These are phyloP conservation scores for Choloepus didactylus DNA, from an alignment of 2,797 vertebrate genomes.

Conservation along the genomic window DNA sequence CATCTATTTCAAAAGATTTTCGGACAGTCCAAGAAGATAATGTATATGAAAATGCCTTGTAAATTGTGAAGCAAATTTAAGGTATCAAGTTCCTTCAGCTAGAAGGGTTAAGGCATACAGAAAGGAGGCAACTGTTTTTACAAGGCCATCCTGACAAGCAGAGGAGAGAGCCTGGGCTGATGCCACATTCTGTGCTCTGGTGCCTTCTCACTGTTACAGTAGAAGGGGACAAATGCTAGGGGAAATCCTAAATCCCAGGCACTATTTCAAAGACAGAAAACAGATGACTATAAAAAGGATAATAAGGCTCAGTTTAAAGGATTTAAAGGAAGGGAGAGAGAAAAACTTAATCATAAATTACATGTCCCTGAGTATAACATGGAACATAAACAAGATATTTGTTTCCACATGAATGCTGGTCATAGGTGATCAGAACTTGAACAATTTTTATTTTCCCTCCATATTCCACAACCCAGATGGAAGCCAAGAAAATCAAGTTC, in stretches of 20 bases:
- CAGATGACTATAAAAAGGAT: neutral
- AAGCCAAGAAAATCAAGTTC: slow-evolving; percentile 58
- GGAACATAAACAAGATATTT: neutral
- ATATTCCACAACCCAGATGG: neutral
- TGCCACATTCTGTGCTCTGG: neutral
- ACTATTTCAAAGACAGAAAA: slow-evolving; percentile 48
- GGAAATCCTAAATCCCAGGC: slow-evolving; percentile 19
- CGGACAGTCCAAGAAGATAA: neutral
- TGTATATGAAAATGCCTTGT: neutral
- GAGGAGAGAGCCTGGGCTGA: neutral
- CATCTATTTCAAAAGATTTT: neutral
- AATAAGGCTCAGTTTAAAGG: slow-evolving; percentile 19
- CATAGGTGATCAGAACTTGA: neutral
- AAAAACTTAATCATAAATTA: slow-evolving; percentile 20
- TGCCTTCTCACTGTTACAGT: neutral
- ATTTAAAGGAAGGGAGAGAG: neutral
- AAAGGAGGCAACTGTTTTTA: neutral
- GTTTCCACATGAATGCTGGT: slow-evolving; percentile 26
- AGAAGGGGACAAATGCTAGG: slow-evolving; percentile 18
- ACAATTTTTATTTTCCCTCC: neutral
- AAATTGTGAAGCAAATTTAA: slow-evolving; percentile 45
- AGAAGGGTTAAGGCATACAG: neutral
- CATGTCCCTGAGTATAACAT: neutral
- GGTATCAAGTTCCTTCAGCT: neutral
- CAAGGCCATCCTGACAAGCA: neutral